Evolutionary conservation across 1,140 invertebrate species (phyloP), one percentile per base, ranked within the genome.

Genomic region (Mactra quadrangularis): DNA sequence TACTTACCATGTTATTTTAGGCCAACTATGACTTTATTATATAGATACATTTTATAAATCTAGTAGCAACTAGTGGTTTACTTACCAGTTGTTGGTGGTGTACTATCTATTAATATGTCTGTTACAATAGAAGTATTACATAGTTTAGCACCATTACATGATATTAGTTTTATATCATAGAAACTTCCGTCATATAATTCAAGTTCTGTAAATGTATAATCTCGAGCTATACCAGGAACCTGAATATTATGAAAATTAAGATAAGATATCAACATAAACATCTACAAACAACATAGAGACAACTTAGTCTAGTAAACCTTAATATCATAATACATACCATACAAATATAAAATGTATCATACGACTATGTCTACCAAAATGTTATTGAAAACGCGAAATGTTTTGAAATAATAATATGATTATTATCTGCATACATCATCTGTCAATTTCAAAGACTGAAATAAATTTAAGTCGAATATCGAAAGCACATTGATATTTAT

Each of bases 131-230:
- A 31, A 15, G 50, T 27, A 2, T 45, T 55, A 38, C 70, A 72
- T 7, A 72, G 25, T 33, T 33, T 22, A 1, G 70, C 70, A 7
- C 70, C 47, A 33, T 72, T 72, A 29, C 70, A 72, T 2, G 11
- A 19, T 13, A 57, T 47, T 17, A 72, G 13, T 1, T 19, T 72
- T 15, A 72, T 31, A 38, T 47, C 35, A 33, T 72, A 72, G 17
- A 25, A 31, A 25, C 70, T 72, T 33, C 70, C 70, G 33, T 72
- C 70, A 55, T 72, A 47, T 22, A 72, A 47, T n/a, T 53, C 27
- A 4, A 72, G 35, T 15, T 53, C 70, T 1, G 52, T 33, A 1
- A 72, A 38, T n/a, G 70, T 72, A 19, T 72, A 72, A 19, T 72
- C 70, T 17, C 50, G 47, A 22, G 27, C 50, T 11, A 53, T 57